Evolutionary conservation across 2,797 vertebrate genomes (phyloP).

Genomic region (Pipistrellus nathusii): DNA sequence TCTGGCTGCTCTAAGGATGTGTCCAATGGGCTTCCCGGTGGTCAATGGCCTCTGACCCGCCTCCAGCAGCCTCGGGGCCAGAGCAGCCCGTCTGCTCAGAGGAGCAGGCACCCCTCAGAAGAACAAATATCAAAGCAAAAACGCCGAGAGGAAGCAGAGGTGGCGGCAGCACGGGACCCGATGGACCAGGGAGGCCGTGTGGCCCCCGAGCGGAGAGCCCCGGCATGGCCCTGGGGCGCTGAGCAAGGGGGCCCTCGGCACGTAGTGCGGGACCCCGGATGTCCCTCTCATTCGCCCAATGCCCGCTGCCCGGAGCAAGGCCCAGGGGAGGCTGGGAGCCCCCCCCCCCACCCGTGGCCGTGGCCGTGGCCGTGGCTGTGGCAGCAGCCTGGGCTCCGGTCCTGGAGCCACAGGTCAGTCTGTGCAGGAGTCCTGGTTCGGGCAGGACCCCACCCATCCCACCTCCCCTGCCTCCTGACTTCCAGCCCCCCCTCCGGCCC

Average conservation of each 20-base stretch:
- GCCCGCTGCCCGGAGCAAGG: background rate
- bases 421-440: background rate
- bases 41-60: background rate
- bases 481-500: background rate
- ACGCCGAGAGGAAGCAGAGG: background rate
- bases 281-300: background rate
- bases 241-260: background rate
- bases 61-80: background rate
- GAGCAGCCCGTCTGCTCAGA: background rate
- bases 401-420: background rate
- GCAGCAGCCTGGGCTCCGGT: background rate
- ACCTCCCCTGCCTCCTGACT: background rate
- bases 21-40: background rate
- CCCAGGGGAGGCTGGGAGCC: background rate
- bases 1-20: background rate
- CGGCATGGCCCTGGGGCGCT: accelerated
- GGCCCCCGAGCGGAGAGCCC: background rate
- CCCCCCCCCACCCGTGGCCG: too few species aligned
- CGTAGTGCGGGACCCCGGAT: background rate
- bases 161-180: background rate
- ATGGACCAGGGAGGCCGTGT: background rate
- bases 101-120: background rate
- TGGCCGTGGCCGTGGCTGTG: too few species aligned
- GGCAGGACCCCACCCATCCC: background rate
- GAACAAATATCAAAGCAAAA: background rate